Percentiles rank a stretch among this genome's conserved stretches.
Evolutionary conservation across 2,113 vertebrate genomes (phyloP).

Genomic region (Alouatta palliata): DNA sequence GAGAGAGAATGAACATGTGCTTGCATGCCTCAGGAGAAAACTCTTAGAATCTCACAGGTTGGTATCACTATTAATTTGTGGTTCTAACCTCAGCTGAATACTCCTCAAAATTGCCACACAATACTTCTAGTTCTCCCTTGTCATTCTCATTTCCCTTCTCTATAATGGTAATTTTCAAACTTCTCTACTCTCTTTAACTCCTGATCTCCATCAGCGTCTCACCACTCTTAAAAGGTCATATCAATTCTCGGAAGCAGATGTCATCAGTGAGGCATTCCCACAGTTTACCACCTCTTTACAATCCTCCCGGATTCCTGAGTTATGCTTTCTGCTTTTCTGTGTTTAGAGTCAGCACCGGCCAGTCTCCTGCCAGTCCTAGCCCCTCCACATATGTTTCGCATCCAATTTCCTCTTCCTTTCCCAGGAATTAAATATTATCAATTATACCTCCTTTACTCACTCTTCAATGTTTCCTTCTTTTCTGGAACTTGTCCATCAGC

Average conservation of each 20-base stretch:
- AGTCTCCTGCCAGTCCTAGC: background rate
- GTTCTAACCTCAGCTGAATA: background rate
- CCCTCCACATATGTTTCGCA: accelerated
- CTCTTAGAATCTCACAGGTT: background rate
- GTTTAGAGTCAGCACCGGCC: background rate
- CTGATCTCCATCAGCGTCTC: background rate
- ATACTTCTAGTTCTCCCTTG: background rate
- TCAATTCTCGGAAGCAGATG: background rate
- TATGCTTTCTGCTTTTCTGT: background rate
- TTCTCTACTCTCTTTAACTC: background rate
- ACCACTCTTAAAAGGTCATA: background rate
- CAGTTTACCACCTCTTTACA: background rate
- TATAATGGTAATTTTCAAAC: background rate
- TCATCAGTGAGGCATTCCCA: background rate
- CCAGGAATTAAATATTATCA: background rate
- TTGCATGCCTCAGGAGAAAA: background rate
- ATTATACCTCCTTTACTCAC: background rate
- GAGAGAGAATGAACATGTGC: no score
- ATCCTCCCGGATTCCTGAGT: background rate
- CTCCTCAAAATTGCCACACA: background rate
- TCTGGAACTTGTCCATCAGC: background rate
- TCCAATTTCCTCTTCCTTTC: background rate
- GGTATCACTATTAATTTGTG: background rate
- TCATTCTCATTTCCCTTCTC: background rate
- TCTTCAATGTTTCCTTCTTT: background rate